A percentile compares a stretch with the other conserved stretches of the same genome.
phyloP scores from a whole-genome alignment of 2,888 invertebrate genomes.

The Drosophila eohydei region DNA sequence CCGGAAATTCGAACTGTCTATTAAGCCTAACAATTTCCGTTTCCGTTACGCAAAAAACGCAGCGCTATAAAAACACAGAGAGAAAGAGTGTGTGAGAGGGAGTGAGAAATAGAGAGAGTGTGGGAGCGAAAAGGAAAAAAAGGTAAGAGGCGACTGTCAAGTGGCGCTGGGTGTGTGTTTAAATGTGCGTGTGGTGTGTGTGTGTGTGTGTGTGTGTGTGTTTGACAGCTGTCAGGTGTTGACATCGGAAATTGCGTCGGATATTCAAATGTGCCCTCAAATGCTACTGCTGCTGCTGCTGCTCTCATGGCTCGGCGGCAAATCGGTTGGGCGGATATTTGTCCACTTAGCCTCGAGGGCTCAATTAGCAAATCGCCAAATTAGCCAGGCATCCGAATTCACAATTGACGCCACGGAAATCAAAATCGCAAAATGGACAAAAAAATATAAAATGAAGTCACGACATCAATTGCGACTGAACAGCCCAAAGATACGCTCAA shows the following conservation, averaged over 20 bases:
- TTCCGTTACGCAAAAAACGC: slow-evolving; percentile 62
- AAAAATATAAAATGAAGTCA: not conserved
- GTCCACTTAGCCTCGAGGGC: slow-evolving; percentile 55
- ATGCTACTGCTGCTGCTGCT: slow-evolving; percentile 21
- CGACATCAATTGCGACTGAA: not conserved
- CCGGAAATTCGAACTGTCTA: slow-evolving; percentile 78
- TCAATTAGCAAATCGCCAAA: slow-evolving; percentile 50
- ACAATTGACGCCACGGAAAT: slow-evolving; percentile 65
- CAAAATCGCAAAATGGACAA: slow-evolving; percentile 37
- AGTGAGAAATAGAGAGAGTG: not conserved
- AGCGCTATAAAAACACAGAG: slow-evolving; percentile 39
- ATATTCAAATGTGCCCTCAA: slow-evolving; percentile 70
- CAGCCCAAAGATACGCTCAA: not conserved
- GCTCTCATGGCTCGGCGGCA: not conserved
- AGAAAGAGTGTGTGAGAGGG: slow-evolving; percentile 3
- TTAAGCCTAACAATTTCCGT: slow-evolving; percentile 81
- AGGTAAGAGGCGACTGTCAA: slow-evolving; percentile 8
- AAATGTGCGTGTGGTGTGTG: slow-evolving; percentile 18
- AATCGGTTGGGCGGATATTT: slow-evolving; percentile 40
- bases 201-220: slow-evolving; percentile 49
- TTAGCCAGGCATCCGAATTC: slow-evolving; percentile 56
- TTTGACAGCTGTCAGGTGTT: slow-evolving; percentile 80
- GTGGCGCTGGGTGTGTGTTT: slow-evolving; percentile 22
- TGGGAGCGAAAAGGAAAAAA: not conserved
- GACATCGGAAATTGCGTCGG: slow-evolving; percentile 77